Percentiles rank a stretch among this genome's conserved stretches.
These are phyloP conservation scores for Limnephilus auricula DNA, from an alignment of 2,888 invertebrate genomes.

Conservation along the genomic window DNA sequence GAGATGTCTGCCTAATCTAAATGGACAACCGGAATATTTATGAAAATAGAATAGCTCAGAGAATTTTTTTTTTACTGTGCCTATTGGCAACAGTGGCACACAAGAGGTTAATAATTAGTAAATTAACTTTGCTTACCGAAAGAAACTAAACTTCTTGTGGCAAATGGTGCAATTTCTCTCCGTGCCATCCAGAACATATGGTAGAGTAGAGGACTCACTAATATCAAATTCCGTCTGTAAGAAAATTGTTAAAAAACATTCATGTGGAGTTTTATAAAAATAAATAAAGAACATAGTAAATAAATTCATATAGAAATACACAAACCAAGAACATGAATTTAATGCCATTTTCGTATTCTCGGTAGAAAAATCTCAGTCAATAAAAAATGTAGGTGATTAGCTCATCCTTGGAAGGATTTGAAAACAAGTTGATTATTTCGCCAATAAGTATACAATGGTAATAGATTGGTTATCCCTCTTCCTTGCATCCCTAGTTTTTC, in stretches of 20 bases:
- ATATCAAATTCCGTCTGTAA: slow-evolving; percentile 59
- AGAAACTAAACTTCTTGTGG: slow-evolving; percentile 63
- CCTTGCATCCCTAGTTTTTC: too few relatives aligned
- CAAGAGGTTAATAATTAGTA: background rate
- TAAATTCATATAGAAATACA: background rate
- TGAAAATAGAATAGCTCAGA: too few relatives aligned
- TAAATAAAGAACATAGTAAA: background rate
- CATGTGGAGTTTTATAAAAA: background rate
- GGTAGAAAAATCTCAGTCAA: too few relatives aligned
- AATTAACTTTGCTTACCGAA: slow-evolving; percentile 48
- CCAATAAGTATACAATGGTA: too few relatives aligned
- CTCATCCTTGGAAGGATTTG: background rate
- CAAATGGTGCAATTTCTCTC: slow-evolving; percentile 64
- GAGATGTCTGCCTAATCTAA: too few relatives aligned
- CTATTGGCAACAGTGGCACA: too few relatives aligned
- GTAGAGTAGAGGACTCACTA: slow-evolving; percentile 60
- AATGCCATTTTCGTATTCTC: too few relatives aligned
- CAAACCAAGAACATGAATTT: background rate
- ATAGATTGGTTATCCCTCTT: too few relatives aligned
- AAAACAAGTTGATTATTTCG: too few relatives aligned
- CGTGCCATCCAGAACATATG: slow-evolving; percentile 60
- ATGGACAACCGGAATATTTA: too few relatives aligned
- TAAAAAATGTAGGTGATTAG: background rate
- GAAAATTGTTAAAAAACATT: background rate
- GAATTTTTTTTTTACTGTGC: too few relatives aligned